These are phyloP conservation scores for Oreotragus oreotragus DNA, from an alignment of 2,113 vertebrate genomes.

Conservation along the genomic window DNA sequence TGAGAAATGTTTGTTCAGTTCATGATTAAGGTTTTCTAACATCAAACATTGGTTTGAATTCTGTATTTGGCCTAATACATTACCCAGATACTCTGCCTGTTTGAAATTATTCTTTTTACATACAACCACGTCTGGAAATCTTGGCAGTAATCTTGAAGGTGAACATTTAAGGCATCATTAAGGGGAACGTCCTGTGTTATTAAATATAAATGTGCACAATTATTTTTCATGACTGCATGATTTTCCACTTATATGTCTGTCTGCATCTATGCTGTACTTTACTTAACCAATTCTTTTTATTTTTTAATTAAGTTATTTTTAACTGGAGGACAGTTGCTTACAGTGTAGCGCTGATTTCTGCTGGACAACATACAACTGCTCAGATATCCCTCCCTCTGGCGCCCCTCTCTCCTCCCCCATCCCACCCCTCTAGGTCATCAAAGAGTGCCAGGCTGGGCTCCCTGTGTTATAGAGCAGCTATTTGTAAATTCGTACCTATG, in stretches of 20 bases:
- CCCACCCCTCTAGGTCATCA: not conserved
- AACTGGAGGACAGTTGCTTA: not conserved
- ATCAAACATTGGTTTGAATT: not conserved
- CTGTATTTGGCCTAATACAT: not conserved
- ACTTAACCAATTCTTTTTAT: not conserved
- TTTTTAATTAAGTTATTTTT: not conserved
- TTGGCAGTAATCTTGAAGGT: not conserved
- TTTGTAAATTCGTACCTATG: not conserved
- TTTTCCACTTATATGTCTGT: not conserved
- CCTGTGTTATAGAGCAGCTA: not conserved
- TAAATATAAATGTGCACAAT: not conserved
- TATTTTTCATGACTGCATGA: not conserved
- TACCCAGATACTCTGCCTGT: not conserved
- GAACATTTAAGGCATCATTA: not conserved
- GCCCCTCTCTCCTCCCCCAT: not conserved
- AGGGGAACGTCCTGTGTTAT: not conserved
- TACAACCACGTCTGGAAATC: not conserved
- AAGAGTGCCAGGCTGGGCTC: not conserved
- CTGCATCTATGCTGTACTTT: not conserved
- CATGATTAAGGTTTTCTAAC: not conserved
- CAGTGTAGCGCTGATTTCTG: not conserved
- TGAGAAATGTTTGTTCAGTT: not conserved
- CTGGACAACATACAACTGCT: not conserved
- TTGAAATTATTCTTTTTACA: not conserved
- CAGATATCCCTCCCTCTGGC: not conserved